Percentiles rank a stretch among this genome's conserved stretches.
phyloP scores from a whole-genome alignment of 2,113 vertebrate genomes.

The Litocranius walleri region DNA sequence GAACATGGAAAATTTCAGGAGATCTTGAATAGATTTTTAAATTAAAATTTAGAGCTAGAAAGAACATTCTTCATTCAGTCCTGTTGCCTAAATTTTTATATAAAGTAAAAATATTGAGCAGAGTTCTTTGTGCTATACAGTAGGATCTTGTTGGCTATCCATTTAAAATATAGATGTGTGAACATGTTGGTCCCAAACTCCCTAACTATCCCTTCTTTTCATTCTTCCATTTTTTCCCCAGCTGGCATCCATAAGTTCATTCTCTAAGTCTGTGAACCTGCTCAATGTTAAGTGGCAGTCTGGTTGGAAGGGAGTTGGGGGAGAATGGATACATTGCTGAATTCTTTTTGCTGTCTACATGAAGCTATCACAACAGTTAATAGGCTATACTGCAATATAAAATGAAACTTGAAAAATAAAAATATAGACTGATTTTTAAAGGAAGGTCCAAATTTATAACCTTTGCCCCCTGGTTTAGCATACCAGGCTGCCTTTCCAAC shows the following conservation, averaged over 20 bases:
- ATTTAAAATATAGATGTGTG: neutral
- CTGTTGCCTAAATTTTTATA: constrained; percentile 19
- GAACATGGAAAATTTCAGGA: neutral
- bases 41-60: constrained; percentile 13
- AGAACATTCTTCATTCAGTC: neutral
- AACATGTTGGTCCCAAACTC: neutral
- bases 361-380: neutral
- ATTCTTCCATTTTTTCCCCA: neutral
- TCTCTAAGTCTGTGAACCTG: neutral
- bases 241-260: neutral
- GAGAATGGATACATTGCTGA: neutral
- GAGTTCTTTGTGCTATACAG: neutral
- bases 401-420: neutral
- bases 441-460: constrained; percentile 5
- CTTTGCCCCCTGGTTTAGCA: neutral
- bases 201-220: neutral
- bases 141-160: neutral
- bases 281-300: neutral
- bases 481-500: neutral
- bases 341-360: neutral
- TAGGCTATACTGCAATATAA: neutral
- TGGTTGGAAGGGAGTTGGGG: neutral
- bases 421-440: constrained; percentile 14
- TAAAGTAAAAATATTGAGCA: neutral
- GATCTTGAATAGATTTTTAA: constrained; percentile 1